A percentile compares a stretch with the other conserved stretches of the same genome.
phyloP scores from a whole-genome alignment of 1,140 invertebrate species.

The Calephelis nemesis region DNA sequence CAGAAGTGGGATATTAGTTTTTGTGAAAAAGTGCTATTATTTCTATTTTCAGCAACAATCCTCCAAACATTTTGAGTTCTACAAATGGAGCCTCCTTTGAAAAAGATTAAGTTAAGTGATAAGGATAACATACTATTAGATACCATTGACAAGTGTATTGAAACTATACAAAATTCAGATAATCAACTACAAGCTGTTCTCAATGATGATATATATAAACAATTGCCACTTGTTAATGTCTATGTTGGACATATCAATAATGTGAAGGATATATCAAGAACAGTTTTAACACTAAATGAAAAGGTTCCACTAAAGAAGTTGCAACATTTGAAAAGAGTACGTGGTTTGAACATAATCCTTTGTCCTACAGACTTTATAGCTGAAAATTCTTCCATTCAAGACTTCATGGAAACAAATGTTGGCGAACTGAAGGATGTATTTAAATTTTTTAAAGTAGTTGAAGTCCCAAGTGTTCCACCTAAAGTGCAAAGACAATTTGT shows the following conservation, averaged over 20 bases:
- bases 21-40: constrained; percentile 43
- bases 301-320: constrained; percentile 81
- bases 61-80: constrained; percentile 16
- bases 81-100: constrained; percentile 44
- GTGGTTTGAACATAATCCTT: constrained; percentile 81
- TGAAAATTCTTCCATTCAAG: constrained; percentile 65
- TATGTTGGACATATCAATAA: constrained; percentile 81
- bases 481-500: constrained; percentile 85
- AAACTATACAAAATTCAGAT: constrained; percentile 38
- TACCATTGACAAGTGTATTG: constrained; percentile 43
- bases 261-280: constrained; percentile 82
- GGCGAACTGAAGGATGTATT: constrained; percentile 77
- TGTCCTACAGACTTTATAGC: constrained; percentile 59
- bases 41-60: constrained; percentile 60
- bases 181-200: constrained; percentile 49
- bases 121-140: constrained; percentile 23
- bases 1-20: constrained; percentile 25
- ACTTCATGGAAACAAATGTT: constrained; percentile 71
- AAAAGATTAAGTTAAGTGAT: constrained; percentile 44
- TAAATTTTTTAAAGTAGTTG: constrained; percentile 77
- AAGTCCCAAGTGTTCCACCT: constrained; percentile 82
- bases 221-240: constrained; percentile 79
- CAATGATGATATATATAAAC: constrained; percentile 68
- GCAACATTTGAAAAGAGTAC: constrained; percentile 87
- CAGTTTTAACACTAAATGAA: constrained; percentile 81